Evolutionary conservation across 1,140 invertebrate species (phyloP), one percentile per base, ranked within the genome.

Genomic region (Dendrolimus punctatus): DNA sequence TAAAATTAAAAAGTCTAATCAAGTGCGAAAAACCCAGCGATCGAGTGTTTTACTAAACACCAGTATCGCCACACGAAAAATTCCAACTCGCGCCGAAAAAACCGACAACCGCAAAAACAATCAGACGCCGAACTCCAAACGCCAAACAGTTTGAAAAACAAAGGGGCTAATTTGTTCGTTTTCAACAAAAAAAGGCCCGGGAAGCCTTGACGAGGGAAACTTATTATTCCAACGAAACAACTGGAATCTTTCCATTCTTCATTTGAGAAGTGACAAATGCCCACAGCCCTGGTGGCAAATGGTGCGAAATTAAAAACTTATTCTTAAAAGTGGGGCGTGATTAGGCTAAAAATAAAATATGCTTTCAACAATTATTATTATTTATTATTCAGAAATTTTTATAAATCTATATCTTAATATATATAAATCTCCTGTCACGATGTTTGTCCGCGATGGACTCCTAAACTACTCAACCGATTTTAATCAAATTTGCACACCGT

Each of bases 241-340:
- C 50, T 49, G 49, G 53, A 51, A 59, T 53, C 51, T 48, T 47
- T 51, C 55, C 49, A 61, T 57, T 57, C 55, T 53, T 61, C 55
- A 61, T 57, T 53, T 42, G 36, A 46, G 52, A 61, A 57, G 54
- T 60, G 54, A 60, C 54, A 60, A 60, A 60, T 60, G 54, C 54
- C 40, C 44, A 37, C 46, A 60, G 48, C 53, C 7, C 43, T 36
- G 46, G 10, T 54, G 52, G 60, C 53, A 58, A 62, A 62, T 55
- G 55, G 52, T 55, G 49, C 36, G 52, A 62, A 61, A 62, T 62
- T 62, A 58, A 53, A 51, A 42, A 42, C 45, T 46, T 52, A 55
- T 58, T 58, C 44, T 55, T 41, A 46, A 46, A 54, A 42, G 47
- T 41, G 36, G 23, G 40, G 23, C 23, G 23, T 23, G 23, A 23